Percentiles rank a stretch among this genome's conserved stretches.
Conservation (phyloP, 2,888 invertebrate species). For the Xylota sylvarum region DNA sequence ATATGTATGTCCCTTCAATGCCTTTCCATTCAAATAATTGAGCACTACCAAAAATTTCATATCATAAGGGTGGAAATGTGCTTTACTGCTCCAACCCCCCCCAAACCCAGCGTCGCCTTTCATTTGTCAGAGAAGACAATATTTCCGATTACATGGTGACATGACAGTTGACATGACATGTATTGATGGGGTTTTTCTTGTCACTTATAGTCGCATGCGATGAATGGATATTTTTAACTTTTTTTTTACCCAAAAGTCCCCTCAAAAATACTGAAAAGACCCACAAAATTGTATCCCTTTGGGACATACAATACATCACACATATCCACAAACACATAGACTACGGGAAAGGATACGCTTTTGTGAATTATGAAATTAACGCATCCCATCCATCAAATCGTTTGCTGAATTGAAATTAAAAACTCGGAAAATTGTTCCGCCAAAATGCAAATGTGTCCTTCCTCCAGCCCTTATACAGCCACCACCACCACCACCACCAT, state of each 20-base stretch:
- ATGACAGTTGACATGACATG: constrained; percentile 76
- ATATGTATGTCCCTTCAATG: not conserved
- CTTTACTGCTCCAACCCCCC: not conserved
- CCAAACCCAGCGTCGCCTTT: not conserved
- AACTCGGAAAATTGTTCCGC: constrained; percentile 50
- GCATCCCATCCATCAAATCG: constrained; percentile 73
- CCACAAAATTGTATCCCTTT: constrained; percentile 4
- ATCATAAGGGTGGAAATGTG: constrained; percentile 22
- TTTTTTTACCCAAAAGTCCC: constrained; percentile 18
- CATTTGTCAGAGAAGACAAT: constrained; percentile 43
- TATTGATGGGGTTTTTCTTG: constrained; percentile 69
- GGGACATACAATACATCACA: constrained; percentile 47
- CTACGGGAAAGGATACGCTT: not conserved
- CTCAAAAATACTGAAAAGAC: constrained; percentile 8
- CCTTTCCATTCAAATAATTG: not conserved
- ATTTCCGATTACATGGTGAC: constrained; percentile 64
- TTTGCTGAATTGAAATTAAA: constrained; percentile 71
- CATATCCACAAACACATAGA: constrained; percentile 16
- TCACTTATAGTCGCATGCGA: constrained; percentile 31
- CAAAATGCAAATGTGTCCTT: constrained; percentile 65
- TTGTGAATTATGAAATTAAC: constrained; percentile 70
- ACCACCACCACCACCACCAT: no score
- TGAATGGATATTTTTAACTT: constrained; percentile 47
- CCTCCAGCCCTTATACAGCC: no score
- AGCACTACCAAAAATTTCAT: not conserved